A percentile compares a stretch with the other conserved stretches of the same genome.
Evolutionary conservation across 2,797 vertebrate species (phyloP).

Genomic region (Ara ararauna): DNA sequence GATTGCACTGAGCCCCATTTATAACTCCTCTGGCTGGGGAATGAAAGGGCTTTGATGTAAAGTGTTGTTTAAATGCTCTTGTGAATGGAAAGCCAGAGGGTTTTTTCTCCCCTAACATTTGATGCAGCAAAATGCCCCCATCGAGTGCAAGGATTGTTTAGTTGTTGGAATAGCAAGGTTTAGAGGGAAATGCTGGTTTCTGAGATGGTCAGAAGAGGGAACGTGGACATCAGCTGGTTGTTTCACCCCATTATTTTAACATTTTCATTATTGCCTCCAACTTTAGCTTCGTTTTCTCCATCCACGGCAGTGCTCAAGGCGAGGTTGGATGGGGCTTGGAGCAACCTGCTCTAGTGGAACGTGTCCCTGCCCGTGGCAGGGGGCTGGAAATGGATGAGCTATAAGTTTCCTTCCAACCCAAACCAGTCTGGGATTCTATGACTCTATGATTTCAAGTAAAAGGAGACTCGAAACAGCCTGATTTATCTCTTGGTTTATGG

Average conservation of each 20-base stretch:
- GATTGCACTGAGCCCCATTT: slow-evolving; percentile 38
- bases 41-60: slow-evolving; percentile 56
- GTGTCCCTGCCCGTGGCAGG: background rate
- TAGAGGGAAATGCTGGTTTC: background rate
- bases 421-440: background rate
- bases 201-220: background rate
- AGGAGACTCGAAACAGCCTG: background rate
- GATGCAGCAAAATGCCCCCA: background rate
- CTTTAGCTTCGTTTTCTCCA: background rate
- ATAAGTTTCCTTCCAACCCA: background rate
- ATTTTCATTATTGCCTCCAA: rapidly evolving
- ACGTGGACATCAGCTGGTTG: background rate
- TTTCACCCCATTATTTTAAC: background rate
- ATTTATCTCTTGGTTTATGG: too few species aligned
- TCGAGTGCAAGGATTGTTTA: background rate
- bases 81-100: background rate
- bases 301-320: background rate
- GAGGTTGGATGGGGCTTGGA: background rate
- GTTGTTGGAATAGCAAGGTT: background rate
- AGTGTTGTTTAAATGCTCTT: slow-evolving; percentile 32
- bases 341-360: background rate
- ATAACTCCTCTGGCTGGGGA: slow-evolving; percentile 6
- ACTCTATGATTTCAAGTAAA: background rate
- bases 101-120: background rate
- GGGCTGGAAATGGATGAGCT: background rate